Conservation (phyloP, 2,797 vertebrate genomes). For the Balearica regulorum region DNA sequence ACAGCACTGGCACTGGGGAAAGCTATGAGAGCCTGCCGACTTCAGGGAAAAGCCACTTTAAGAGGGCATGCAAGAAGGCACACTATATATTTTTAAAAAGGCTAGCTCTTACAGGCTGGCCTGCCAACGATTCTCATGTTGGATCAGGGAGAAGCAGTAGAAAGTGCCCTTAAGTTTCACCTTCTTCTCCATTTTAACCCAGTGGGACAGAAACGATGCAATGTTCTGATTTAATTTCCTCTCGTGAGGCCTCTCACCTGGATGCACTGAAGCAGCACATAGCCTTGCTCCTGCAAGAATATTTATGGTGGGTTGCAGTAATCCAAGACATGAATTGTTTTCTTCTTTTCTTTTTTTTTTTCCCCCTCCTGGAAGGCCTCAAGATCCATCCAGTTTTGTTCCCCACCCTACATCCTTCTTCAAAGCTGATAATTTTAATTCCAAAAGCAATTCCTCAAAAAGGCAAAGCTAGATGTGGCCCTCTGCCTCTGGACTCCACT, state of each 20-base stretch:
- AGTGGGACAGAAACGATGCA: constrained; percentile 31
- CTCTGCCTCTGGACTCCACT: neutral
- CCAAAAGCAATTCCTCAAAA: neutral
- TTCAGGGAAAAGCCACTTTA: neutral
- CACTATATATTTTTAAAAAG: neutral
- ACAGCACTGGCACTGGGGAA: neutral
- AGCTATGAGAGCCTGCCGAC: neutral
- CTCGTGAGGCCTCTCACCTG: constrained; percentile 22
- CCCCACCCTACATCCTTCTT: neutral
- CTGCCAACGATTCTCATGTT: neutral
- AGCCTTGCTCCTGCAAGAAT: neutral
- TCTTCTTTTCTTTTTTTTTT: neutral
- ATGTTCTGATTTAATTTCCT: constrained; percentile 22
- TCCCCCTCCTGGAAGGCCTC: neutral
- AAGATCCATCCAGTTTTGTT: neutral
- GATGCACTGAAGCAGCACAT: neutral
- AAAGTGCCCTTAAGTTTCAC: constrained; percentile 3
- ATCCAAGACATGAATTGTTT: neutral
- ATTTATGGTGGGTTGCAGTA: neutral
- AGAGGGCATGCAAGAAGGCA: neutral
- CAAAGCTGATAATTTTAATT: neutral
- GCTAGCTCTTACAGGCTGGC: neutral
- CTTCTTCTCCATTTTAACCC: neutral
- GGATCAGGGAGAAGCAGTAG: neutral
- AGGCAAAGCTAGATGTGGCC: neutral